Conservation (phyloP, 2,888 invertebrate genomes). For the Hedychridium roseum region DNA sequence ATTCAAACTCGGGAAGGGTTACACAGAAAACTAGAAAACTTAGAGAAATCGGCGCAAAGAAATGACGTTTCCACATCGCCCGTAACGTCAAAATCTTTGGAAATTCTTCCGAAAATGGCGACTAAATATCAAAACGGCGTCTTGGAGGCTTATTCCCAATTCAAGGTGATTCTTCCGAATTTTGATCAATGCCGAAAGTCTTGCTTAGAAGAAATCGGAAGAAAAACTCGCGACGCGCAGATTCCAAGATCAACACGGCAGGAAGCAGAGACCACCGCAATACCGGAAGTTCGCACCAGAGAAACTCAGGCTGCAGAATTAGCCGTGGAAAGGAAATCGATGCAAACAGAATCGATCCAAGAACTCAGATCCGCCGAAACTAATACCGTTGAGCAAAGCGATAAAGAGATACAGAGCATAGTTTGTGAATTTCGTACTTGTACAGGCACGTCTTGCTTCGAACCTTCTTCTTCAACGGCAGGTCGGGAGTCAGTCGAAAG, state of each 20-base stretch:
- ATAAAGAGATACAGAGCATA: slow-evolving; percentile 12
- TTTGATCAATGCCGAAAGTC: too few relatives aligned
- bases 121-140: slow-evolving; percentile 19
- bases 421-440: not conserved
- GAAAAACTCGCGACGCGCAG: too few relatives aligned
- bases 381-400: slow-evolving; percentile 8
- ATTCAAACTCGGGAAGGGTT: not conserved
- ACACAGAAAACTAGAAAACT: not conserved
- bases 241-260: not conserved
- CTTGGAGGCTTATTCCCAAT: slow-evolving; percentile 24
- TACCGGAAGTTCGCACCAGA: not conserved
- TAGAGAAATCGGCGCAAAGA: not conserved
- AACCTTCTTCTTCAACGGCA: too few relatives aligned
- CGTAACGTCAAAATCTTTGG: too few relatives aligned
- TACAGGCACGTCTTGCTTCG: too few relatives aligned
- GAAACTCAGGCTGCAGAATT: too few relatives aligned
- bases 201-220: too few relatives aligned
- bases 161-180: slow-evolving; percentile 21
- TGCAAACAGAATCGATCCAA: too few relatives aligned
- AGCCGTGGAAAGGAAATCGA: too few relatives aligned
- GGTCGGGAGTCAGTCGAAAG: too few relatives aligned
- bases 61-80: too few relatives aligned
- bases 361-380: too few relatives aligned
- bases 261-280: not conserved
- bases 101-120: slow-evolving; percentile 12